Conservation (phyloP, 2,113 vertebrate genomes). For the Galeopterus variegatus region DNA sequence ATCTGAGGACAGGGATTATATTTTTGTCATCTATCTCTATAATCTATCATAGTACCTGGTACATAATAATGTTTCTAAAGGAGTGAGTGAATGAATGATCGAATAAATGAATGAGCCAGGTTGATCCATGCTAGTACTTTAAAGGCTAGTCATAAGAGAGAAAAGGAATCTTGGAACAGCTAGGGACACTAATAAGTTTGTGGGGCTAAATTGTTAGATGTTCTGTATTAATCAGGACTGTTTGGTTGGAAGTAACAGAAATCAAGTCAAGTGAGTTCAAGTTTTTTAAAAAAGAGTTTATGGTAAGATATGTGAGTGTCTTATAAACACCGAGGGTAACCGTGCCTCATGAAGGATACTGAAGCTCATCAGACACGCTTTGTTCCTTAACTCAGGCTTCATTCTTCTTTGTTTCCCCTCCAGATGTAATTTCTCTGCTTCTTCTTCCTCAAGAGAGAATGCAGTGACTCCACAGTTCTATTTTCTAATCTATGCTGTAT, state of each 20-base stretch:
- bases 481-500: neutral
- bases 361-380: neutral
- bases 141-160: neutral
- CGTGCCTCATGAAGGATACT: neutral
- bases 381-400: neutral
- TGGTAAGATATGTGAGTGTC: neutral
- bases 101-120: neutral
- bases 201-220: neutral
- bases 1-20: neutral
- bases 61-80: slow-evolving; percentile 21
- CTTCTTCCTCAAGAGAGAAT: neutral
- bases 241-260: slow-evolving; percentile 43
- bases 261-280: neutral
- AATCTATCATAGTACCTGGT: neutral
- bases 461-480: neutral
- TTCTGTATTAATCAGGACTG: neutral
- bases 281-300: neutral
- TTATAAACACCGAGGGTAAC: neutral
- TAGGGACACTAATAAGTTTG: neutral
- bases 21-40: neutral
- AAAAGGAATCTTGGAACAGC: neutral
- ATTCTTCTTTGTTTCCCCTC: neutral
- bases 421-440: neutral
- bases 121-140: slow-evolving; percentile 5
- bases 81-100: slow-evolving; percentile 10